phyloP scores from a whole-genome alignment of 2,888 invertebrate genomes.

The Ormyrus rosae region DNA sequence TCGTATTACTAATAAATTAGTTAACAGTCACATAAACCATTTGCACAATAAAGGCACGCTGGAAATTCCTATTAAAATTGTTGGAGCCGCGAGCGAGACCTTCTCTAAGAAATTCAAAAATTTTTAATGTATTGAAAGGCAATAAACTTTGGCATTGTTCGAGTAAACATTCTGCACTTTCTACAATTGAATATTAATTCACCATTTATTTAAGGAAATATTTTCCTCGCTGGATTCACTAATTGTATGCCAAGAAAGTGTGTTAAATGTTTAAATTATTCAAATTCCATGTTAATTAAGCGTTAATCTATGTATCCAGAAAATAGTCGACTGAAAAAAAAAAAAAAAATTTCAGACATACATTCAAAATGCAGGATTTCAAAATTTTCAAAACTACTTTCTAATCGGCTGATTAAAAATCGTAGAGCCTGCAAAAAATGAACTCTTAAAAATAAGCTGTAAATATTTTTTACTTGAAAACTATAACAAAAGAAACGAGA shows the following conservation, averaged over 20 bases:
- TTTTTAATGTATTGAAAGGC: not conserved
- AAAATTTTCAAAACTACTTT: constrained; percentile 11
- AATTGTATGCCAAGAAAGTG: constrained; percentile 30
- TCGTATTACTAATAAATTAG: too few species aligned
- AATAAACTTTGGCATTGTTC: not conserved
- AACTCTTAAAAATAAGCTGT: not conserved
- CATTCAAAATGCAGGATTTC: constrained; percentile 3
- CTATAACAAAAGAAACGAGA: not conserved
- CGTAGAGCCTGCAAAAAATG: not conserved
- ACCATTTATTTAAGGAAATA: not conserved
- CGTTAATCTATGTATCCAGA: not conserved
- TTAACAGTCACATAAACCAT: too few species aligned
- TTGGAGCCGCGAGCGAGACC: too few species aligned
- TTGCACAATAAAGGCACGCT: too few species aligned
- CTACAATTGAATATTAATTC: not conserved
- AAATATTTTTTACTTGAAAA: not conserved
- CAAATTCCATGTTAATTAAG: constrained; percentile 22
- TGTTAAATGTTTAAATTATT: constrained; percentile 28
- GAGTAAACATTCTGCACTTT: not conserved
- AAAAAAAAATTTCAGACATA: constrained; percentile 20
- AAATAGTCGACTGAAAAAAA: not conserved
- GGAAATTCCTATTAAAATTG: too few species aligned
- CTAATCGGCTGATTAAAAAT: not conserved
- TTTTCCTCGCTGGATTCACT: not conserved
- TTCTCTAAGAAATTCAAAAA: not conserved